Base-by-base conservation (phyloP, 2,888 invertebrate genomes). In the Chrysodeixis includens region DNA sequence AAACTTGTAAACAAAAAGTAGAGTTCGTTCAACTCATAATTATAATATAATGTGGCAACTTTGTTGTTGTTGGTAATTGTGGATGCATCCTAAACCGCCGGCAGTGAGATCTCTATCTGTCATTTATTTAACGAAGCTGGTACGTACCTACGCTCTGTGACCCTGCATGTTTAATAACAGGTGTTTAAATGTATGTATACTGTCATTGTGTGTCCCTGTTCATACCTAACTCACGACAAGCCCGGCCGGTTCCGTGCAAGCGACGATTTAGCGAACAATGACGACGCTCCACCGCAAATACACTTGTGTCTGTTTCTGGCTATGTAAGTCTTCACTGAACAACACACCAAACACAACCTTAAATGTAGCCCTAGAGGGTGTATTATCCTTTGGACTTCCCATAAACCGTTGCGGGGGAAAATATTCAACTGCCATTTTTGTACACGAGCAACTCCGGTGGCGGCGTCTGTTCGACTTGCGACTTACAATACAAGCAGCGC, bases 211-310 rank as follows among this genome's bases (percentile, higher is more conserved):
- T 90, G 90, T 87, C 86, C 87, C 89, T 88, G 85, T 82, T 81
- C 87, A 86, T 93, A 92, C 92, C 92, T 92, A 92, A 88, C 92
- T 92, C 93, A 93, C 94, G 94, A 93, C 94, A 91, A 89, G 93
- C 92, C 86, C 76, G 90, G 93, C 92, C 91, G 93, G 93, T 93
- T 94, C 90, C 94, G 90, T 94, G 94, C 94, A 90, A 92, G 91
- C 93, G 94, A 94, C 94, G 94, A 94, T 94, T 94, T 94, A 93
- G 93, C 93, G 94, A 94, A 94, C 94, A 94, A 94, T 94, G 94
- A 93, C 93, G 92, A 93, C 90, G 93, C 92, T 92, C 87, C 86
- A 90, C 93, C 93, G 88, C 94, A 93, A 93, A 92, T 92, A 92
- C 90, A 90, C 88, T 89, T 90, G 86, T 86, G 88, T 89, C 89